These are phyloP conservation scores for Cheilosia scutellata DNA, from an alignment of 2,888 invertebrate genomes.

Conservation along the genomic window DNA sequence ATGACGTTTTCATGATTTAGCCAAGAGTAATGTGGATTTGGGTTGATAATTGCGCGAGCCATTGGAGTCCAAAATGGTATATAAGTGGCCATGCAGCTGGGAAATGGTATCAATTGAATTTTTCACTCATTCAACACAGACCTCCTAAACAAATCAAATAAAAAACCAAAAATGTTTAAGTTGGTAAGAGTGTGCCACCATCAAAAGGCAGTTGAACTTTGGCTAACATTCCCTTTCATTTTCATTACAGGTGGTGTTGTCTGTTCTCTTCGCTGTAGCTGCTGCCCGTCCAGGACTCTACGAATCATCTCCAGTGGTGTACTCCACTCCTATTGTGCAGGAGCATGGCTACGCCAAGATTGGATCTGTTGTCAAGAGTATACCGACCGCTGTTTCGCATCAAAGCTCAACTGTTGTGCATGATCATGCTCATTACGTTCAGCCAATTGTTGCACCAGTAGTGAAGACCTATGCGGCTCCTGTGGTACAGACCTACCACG, in stretches of 20 bases:
- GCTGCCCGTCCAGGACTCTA: slow-evolving; percentile 81
- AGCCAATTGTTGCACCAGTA: slow-evolving; percentile 80
- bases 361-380: slow-evolving; percentile 79
- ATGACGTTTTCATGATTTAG: too few relatives aligned
- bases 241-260: slow-evolving; percentile 80
- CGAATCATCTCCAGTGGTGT: slow-evolving; percentile 76
- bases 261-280: slow-evolving; percentile 80
- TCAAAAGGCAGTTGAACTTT: background rate
- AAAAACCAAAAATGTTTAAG: slow-evolving; percentile 80
- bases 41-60: too few relatives aligned
- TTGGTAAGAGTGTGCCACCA: slow-evolving; percentile 80
- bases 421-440: slow-evolving; percentile 77
- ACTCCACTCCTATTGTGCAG: slow-evolving; percentile 78
- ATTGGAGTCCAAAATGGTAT: too few relatives aligned
- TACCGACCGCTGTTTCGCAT: slow-evolving; percentile 84
- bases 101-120: slow-evolving; percentile 60
- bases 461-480: slow-evolving; percentile 80
- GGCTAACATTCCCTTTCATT: slow-evolving; percentile 67
- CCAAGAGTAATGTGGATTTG: too few relatives aligned
- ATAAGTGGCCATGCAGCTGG: slow-evolving; percentile 44
- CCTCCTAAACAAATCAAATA: slow-evolving; percentile 74
- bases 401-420: slow-evolving; percentile 85
- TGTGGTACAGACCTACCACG: slow-evolving; percentile 70
- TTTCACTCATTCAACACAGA: slow-evolving; percentile 80
- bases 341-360: slow-evolving; percentile 80